Evolutionary conservation across 2,888 invertebrate species (phyloP), one percentile per base, ranked within the genome.

Genomic region (Pollenia labialis): DNA sequence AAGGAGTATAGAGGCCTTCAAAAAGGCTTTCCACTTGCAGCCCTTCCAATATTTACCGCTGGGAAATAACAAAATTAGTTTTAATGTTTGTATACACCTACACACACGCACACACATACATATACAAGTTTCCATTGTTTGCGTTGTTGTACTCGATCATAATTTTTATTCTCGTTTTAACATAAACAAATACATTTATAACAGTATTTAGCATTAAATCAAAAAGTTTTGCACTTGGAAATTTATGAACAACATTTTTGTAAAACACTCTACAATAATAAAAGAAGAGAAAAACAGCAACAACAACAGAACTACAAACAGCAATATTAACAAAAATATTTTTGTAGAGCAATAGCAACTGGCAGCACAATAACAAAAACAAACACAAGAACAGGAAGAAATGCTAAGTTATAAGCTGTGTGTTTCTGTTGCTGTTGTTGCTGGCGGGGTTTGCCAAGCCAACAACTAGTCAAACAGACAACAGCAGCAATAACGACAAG

Each of bases 131-230:
- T 81, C 3, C 56, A 56, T 56, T 46, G 56, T 52, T 8, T 69
- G 52, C 62, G 64, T 48, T 60, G 72, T 64, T 75, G 16, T 44
- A 18, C 44, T 69, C 52, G 52, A 75, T 82, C 71, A 72, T 66
- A 56, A 72, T 74, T 71, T 81, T 52, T 58, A 76, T 69, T 76
- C 52, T 32, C 68, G 69, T 60, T 83, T 86, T 18, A 76, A 56
- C 76, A 83, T 77, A 83, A 71, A 85, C 81, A 76, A 75, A 85
- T 79, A 80, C 85, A 77, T 81, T 71, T 80, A 81, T 72, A 77
- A 72, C 72, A 85, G 77, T 68, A 84, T 85, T 85, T 81, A 77
- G 83, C 86, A 86, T 85, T 88, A 86, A 88, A 88, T 88, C 85
- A 88, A 83, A 88, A 88, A 88, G 64, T 86, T 88, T 77, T 62